Conservation (phyloP, 2,888 invertebrate genomes). For the Criorhina ranunculi region DNA sequence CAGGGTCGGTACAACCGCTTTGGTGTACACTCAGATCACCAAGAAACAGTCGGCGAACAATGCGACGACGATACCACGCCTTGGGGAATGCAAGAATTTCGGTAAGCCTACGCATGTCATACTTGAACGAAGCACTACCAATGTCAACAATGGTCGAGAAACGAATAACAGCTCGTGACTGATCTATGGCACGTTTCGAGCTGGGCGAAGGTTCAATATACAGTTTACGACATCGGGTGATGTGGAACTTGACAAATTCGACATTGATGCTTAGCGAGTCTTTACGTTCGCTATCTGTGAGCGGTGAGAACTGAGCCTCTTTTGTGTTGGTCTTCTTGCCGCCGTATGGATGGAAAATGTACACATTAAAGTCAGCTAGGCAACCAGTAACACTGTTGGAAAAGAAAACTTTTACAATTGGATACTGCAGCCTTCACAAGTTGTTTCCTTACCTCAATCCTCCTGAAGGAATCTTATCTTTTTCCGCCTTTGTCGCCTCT, state of each 20-base stretch:
- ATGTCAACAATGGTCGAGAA: slow-evolving; percentile 98
- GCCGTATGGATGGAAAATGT: slow-evolving; percentile 99
- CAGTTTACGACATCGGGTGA: slow-evolving; percentile 95
- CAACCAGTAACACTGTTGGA: slow-evolving; percentile 98
- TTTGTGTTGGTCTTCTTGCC: slow-evolving; percentile 92
- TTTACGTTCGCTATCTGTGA: slow-evolving; percentile 95
- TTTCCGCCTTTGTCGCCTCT: slow-evolving; percentile 79
- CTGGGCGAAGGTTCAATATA: slow-evolving; percentile 87
- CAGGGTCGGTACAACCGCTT: slow-evolving; percentile 78
- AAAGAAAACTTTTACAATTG: slow-evolving; percentile 82
- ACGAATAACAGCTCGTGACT: slow-evolving; percentile 93
- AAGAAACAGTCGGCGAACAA: slow-evolving; percentile 95
- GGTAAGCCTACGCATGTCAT: slow-evolving; percentile 98
- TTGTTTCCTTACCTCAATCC: slow-evolving; percentile 80
- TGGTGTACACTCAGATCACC: slow-evolving; percentile 92
- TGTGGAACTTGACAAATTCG: slow-evolving; percentile 98
- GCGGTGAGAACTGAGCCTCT: slow-evolving; percentile 94
- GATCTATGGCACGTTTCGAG: slow-evolving; percentile 85
- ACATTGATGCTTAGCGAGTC: slow-evolving; percentile 98
- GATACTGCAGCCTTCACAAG: too few relatives aligned
- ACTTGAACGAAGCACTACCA: slow-evolving; percentile 98
- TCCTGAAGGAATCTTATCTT: slow-evolving; percentile 82
- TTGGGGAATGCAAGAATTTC: slow-evolving; percentile 99
- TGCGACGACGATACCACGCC: slow-evolving; percentile 98
- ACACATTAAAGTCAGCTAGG: slow-evolving; percentile 98